Base-by-base conservation (phyloP, 2,113 vertebrate species). In the human region DNA sequence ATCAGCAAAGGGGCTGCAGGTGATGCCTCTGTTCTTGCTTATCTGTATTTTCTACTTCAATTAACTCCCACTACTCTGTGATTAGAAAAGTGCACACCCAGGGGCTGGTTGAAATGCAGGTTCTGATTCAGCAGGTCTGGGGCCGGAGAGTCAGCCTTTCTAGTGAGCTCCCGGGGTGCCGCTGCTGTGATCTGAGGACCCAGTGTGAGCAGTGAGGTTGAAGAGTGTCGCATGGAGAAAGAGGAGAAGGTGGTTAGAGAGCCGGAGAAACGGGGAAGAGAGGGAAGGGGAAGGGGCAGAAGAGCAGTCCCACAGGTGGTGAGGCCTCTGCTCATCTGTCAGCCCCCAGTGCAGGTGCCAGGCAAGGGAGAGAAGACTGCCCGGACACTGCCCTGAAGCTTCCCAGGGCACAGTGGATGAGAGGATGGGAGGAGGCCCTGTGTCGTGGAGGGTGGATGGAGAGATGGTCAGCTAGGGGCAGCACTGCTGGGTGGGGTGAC, bases 401-500 rank as follows among this genome's bases (percentile, higher is more conserved):
- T 30, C 27, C 20, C 35, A 3, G 66, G 59, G 13, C 38, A 40
- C 52, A 0, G 8, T 4, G 68, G 25, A 9, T 35, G 3, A 10
- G 35, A 3, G 3, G 13, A 18, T 23, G 30, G 86, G 12, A 76
- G 35, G 20, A 9, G 45, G 38, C 4, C 1, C 35, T 0, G 25
- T n/a, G 32, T 10, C 0, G 2, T 3, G 27, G 70, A 18, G 3
- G 55, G 59, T 8, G 18, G 30, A 17, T 16, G 40, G 35, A 30
- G 22, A 30, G 18, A 3, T 9, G 20, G 11, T 25, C 87, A 59
- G n/a, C 16, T 7, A 1, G 0, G 30, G 5, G 8, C 6, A n/a
- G 73, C 6, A 20, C 52, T n/a, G 35, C 8, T 25, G 1, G 52
- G 27, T 10, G 40, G 52, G n/a, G 5, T 17, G 43, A 1, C 61